Base-by-base conservation (phyloP, 2,797 vertebrate species). In the Propithecus deckenii region DNA sequence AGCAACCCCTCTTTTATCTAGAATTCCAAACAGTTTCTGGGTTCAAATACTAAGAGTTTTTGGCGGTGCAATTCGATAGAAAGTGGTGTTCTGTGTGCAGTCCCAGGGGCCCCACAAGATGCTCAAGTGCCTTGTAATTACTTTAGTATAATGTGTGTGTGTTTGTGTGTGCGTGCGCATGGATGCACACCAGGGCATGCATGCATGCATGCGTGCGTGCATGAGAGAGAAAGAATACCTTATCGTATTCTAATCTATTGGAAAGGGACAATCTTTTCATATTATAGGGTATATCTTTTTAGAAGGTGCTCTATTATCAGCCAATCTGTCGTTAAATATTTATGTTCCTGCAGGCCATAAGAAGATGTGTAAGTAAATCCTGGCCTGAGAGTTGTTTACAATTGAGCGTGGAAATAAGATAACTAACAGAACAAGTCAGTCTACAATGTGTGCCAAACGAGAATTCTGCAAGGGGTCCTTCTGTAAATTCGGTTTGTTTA, bases 331-430 rank as follows among this genome's bases (percentile, higher is more conserved):
- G 61, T 96, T 59, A 94, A 78, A 78, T 72, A 80, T 75, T 75
- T 86, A 55, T 28, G 5, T 72, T 84, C 23, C 74, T 65, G 25
- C 18, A 35, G 65, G 38, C 52, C 10, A 0, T 25, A 74, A 74
- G 81, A 63, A 63, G 35, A 61, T 61, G 43, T 69, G 4, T 61
- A 75, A 67, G 46, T 89, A 94, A 95, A 89, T 75, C 52, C 75
- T 94, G 74, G 57, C 76, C 61, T 71, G 13, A 79, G 90, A 92
- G 74, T 32, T 95, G 71, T 65, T 96, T 95, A 41, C 59, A 80
- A 6, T 28, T 41, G 76, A 84, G 59, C 30, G 3, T 86, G 25
- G 86, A 95, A 97, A 78, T 81, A 93, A 94, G 79, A 52, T 41
- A 93, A 86, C 79, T 57, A 50, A 71, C 43, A 63, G 52, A 67